These are phyloP conservation scores for Trichogramma dendrolimi DNA, from an alignment of 2,888 invertebrate genomes.

Conservation along the genomic window DNA sequence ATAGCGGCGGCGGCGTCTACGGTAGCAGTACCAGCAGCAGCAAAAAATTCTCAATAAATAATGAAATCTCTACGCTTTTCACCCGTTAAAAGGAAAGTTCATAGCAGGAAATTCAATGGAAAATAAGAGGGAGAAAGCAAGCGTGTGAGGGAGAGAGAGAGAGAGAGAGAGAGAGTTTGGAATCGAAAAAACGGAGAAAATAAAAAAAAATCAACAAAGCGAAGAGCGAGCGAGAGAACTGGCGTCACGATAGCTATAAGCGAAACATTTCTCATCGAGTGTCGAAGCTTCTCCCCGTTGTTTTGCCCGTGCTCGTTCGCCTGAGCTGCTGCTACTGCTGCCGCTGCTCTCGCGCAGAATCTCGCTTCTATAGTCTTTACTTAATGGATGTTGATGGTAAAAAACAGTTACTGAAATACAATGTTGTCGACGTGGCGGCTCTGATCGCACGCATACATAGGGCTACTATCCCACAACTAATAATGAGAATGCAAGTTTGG, in stretches of 20 bases:
- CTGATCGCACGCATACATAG: no score
- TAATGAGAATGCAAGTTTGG: no score
- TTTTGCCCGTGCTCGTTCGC: not conserved
- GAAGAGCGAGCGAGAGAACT: no score
- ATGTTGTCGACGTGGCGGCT: no score
- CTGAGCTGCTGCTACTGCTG: not conserved
- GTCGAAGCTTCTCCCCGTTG: constrained; percentile 6
- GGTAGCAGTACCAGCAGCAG: not conserved
- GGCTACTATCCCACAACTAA: no score
- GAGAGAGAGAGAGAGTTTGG: not conserved
- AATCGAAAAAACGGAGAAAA: not conserved
- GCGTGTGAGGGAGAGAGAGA: not conserved
- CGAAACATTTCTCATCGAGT: constrained; percentile 19
- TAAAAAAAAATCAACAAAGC: not conserved
- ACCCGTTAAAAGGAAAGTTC: constrained; percentile 1
- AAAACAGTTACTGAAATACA: no score
- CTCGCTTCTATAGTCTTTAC: not conserved
- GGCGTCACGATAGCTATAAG: not conserved
- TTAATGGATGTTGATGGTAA: no score
- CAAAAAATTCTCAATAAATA: not conserved
- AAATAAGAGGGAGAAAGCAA: not conserved
- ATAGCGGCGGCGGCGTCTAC: not conserved
- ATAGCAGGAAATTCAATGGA: not conserved
- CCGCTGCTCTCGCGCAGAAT: not conserved
- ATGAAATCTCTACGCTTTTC: not conserved